Base-by-base conservation (phyloP, 2,888 invertebrate species). In the Oxystoma pomonae region DNA sequence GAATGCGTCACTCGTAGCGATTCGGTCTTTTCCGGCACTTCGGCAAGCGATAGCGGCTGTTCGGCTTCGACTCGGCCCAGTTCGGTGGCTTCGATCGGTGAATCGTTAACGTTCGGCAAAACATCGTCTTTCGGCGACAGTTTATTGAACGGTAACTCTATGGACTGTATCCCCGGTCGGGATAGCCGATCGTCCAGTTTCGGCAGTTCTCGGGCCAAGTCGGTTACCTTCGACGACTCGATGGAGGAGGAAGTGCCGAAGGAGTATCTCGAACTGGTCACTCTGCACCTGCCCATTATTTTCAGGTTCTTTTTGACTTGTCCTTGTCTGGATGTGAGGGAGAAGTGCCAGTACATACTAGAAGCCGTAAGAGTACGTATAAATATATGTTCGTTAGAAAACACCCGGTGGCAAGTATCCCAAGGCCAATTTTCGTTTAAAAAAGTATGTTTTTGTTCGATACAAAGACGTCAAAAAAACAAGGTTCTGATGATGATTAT, bases 261-360 rank as follows among this genome's bases (percentile, higher is more conserved):
- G 71, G 83, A 84, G 73, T 83, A 83, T 67, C 73, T 83, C 68
- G 83, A 83, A 61, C 76, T 84, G 68, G 83, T 84, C 60, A 81
- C 81, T 56, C 74, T 84, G 59, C 84, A 85, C 75, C 77, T 86
- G 66, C 85, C 85, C 35, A 85, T 85, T 69, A 82, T 86, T 69
- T 77, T 86, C 59, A 79, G 85, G 70, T 80, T 86, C 62, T 83
- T 84, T 61, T 79, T 83, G 69, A 83, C 84, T 75, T 86, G 86
- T 74, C 86, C 86, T 5, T 86, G 85, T 70, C 79, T 81, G 67
- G 85, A 86, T 73, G 83, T 86, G 60, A 79, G 85, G 69, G 83
- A 83, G 70, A 84, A 84, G 73, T 85, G 85, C 71, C 79, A 81
- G 67, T 82, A 83, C 72, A 83, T 86, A 73, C 77, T 86, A 69